These are phyloP conservation scores for Gallinago undulata DNA, from an alignment of 2,113 vertebrate species.

Conservation along the genomic window DNA sequence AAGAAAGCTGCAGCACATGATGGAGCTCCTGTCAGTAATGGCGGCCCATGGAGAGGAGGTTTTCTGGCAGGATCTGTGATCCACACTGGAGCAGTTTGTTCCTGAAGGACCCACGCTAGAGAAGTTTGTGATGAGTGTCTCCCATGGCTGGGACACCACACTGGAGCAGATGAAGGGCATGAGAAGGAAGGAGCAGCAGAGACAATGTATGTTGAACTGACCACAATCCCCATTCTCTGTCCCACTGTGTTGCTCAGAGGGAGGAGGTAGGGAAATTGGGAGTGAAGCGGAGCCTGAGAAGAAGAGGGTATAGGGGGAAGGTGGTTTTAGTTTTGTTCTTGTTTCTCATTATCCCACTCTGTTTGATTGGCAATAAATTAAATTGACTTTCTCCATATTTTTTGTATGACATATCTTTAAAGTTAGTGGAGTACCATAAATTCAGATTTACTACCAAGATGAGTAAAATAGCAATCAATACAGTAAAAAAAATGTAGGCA, in stretches of 20 bases:
- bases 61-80: neutral
- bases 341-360: neutral
- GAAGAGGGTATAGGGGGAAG: neutral
- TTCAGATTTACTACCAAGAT: neutral
- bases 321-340: neutral
- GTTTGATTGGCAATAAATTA: neutral
- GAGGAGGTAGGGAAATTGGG: too few relatives aligned
- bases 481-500: neutral
- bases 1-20: neutral
- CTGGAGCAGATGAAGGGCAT: neutral
- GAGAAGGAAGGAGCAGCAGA: neutral
- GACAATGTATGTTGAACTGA: neutral
- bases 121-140: neutral
- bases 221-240: neutral
- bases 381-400: neutral
- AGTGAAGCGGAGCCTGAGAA: neutral
- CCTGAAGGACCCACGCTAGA: neutral
- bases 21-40: neutral
- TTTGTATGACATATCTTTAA: neutral
- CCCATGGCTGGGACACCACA: rapidly evolving
- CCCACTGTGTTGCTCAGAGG: rapidly evolving
- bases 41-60: neutral
- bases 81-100: neutral
- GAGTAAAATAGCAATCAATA: neutral
- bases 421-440: neutral